Conservation (phyloP, 2,888 invertebrate species). For the Eustalomyia histrio region DNA sequence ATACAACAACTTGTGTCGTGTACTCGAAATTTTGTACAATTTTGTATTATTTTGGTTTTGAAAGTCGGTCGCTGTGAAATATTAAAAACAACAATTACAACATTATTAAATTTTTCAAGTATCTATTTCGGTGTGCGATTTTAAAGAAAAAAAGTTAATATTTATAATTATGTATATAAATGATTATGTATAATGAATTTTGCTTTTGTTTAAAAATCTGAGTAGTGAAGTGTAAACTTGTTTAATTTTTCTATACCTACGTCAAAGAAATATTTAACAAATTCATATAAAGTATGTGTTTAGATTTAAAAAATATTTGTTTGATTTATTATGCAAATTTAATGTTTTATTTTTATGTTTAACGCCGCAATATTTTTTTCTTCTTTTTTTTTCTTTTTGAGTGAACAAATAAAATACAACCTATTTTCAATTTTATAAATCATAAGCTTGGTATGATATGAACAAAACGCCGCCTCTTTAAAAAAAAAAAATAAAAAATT, state of each 20-base stretch:
- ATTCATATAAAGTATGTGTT: too few relatives aligned
- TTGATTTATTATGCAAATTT: conserved; percentile 4
- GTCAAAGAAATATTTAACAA: conserved; percentile 12
- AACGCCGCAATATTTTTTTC: too few relatives aligned
- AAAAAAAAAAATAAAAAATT: background rate
- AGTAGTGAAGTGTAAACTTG: conserved; percentile 9
- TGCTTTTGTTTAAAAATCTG: conserved; percentile 16
- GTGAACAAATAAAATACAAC: too few relatives aligned
- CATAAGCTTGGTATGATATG: background rate
- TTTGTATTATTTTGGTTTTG: conserved; percentile 3
- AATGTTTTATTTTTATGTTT: too few relatives aligned
- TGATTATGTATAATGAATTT: conserved; percentile 2
- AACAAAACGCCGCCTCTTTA: background rate
- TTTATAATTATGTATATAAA: conserved; percentile 5
- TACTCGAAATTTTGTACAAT: background rate
- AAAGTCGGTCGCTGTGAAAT: conserved; percentile 8
- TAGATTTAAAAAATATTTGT: background rate
- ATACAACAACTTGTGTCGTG: background rate
- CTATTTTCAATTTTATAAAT: background rate
- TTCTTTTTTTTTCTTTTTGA: background rate
- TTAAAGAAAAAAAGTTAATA: background rate
- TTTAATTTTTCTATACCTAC: conserved; percentile 4
- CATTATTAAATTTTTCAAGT: background rate
- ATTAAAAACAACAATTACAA: background rate
- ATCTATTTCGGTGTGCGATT: background rate